Conservation (phyloP, 2,888 invertebrate species). For the Mythimna albipuncta region DNA sequence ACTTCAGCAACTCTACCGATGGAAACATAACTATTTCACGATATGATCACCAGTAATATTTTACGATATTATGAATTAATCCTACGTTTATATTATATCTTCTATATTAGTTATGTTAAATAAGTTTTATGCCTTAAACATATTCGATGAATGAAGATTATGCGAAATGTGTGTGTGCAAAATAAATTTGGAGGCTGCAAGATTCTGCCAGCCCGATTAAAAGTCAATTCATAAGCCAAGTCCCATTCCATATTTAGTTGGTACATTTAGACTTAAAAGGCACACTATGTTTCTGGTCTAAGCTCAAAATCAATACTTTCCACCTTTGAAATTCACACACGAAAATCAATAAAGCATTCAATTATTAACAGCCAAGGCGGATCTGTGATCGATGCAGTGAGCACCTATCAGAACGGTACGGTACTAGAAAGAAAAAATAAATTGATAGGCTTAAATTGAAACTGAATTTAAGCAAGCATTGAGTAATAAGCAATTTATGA, state of each 20-base stretch:
- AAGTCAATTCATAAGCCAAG: not conserved
- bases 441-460: not conserved
- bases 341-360: not conserved
- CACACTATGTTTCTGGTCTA: not conserved
- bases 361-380: not conserved
- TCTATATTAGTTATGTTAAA: no score
- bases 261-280: not conserved
- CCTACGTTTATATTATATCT: no score
- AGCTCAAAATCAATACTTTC: constrained; percentile 18
- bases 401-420: not conserved
- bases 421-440: not conserved
- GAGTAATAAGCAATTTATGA: constrained; percentile 26
- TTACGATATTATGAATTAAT: no score
- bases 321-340: not conserved
- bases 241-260: not conserved
- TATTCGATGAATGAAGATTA: no score
- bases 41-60: no score
- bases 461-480: constrained; percentile 8
- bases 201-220: no score
- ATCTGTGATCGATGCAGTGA: not conserved
- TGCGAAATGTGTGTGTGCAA: no score
- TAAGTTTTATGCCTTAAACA: no score
- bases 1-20: no score
- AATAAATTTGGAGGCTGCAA: no score
- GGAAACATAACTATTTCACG: no score